Conservation (phyloP, 1,140 invertebrate genomes). For the Muscidifurax raptorellus region DNA sequence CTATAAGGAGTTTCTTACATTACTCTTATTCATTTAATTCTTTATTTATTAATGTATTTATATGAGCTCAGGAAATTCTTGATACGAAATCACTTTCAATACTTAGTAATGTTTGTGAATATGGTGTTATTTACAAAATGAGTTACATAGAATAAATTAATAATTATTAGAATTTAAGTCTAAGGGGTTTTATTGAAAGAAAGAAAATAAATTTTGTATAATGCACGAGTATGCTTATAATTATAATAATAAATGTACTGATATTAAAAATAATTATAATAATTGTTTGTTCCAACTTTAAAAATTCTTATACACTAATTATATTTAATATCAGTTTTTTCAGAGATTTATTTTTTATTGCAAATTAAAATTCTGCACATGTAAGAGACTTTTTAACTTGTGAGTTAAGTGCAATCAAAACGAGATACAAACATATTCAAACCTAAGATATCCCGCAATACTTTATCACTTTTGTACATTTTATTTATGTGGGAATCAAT, state of each 20-base stretch:
- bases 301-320: constrained; percentile 1
- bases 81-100: too few relatives aligned
- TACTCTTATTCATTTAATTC: not conserved
- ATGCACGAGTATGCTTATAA: too few relatives aligned
- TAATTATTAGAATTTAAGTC: too few relatives aligned
- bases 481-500: not conserved
- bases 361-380: not conserved
- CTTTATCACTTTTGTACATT: not conserved
- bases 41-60: not conserved
- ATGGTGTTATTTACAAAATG: too few relatives aligned
- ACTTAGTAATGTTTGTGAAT: too few relatives aligned
- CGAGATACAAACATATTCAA: not conserved
- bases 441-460: too few relatives aligned
- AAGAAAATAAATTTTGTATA: too few relatives aligned
- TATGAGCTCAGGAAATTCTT: too few relatives aligned
- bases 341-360: not conserved
- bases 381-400: not conserved
- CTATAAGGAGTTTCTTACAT: not conserved
- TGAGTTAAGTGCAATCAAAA: constrained; percentile 11
- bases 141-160: too few relatives aligned
- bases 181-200: too few relatives aligned
- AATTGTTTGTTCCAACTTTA: not conserved
- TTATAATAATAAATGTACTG: not conserved
- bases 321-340: not conserved
- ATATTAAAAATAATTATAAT: not conserved